Conservation (phyloP, 2,113 vertebrate genomes). For the Vulpes ferrilata region DNA sequence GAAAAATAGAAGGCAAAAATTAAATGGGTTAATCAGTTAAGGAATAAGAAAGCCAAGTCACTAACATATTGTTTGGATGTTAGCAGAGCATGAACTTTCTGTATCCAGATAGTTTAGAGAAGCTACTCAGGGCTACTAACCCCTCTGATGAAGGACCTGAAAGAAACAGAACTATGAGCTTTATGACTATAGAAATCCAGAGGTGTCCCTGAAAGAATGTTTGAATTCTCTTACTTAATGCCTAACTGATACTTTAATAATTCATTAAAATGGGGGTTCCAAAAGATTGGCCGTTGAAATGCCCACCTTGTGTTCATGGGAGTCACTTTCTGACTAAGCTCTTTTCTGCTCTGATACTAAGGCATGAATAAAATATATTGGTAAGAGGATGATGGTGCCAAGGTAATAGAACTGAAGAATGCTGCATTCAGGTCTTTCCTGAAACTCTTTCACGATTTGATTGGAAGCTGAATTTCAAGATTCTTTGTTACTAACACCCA, state of each 20-base stretch:
- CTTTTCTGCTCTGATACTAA: constrained; percentile 44
- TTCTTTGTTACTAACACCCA: constrained; percentile 78
- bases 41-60: neutral
- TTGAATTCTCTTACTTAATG: constrained; percentile 46
- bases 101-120: neutral
- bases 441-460: constrained; percentile 70
- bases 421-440: constrained; percentile 59
- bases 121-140: neutral
- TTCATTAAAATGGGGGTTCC: constrained; percentile 63
- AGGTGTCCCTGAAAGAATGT: constrained; percentile 8
- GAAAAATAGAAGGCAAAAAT: neutral
- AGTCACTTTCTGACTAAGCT: constrained; percentile 72
- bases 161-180: constrained; percentile 49
- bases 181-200: constrained; percentile 15
- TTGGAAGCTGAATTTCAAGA: constrained; percentile 78
- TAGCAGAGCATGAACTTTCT: constrained; percentile 36
- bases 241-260: neutral
- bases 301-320: constrained; percentile 36
- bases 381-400: constrained; percentile 44
- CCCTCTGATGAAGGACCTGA: neutral
- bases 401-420: constrained; percentile 57
- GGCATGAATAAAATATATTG: constrained; percentile 64
- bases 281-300: constrained; percentile 44
- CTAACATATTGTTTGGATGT: neutral
- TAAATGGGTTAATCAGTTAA: neutral